These are phyloP conservation scores for Eulemur coronatus DNA, from an alignment of 2,797 vertebrate genomes.

Conservation along the genomic window DNA sequence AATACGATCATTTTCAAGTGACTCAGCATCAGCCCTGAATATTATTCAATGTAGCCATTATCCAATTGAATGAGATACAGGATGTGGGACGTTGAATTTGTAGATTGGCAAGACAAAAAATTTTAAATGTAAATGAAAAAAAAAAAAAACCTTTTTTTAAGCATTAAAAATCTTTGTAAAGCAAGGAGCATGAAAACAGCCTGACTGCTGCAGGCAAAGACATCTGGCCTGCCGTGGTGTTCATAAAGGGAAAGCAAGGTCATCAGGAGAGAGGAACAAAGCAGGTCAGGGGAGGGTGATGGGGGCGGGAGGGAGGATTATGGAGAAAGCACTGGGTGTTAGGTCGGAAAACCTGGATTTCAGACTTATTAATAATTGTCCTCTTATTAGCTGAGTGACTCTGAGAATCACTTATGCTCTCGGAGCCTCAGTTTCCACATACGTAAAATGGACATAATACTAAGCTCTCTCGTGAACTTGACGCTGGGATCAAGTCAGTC, in stretches of 20 bases:
- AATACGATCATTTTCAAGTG: background rate
- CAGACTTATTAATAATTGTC: background rate
- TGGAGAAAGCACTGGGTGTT: background rate
- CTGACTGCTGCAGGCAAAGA: background rate
- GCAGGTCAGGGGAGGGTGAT: too few relatives aligned
- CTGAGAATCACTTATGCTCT: background rate
- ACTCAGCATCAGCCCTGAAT: background rate
- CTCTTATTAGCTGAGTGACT: background rate
- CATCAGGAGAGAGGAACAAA: background rate
- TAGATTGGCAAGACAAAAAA: background rate
- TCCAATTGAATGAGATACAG: background rate
- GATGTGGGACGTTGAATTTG: background rate
- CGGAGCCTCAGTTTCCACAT: background rate
- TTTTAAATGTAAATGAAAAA: background rate
- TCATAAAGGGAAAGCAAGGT: background rate
- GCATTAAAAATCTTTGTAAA: background rate
- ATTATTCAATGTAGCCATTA: background rate
- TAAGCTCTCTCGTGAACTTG: background rate
- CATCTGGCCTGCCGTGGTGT: background rate
- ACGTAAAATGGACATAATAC: background rate
- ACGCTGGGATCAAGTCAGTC: background rate
- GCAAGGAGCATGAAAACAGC: background rate
- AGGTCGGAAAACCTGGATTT: background rate
- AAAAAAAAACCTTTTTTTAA: background rate
- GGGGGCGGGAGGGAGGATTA: fast-evolving